Percentiles rank a stretch among this genome's conserved stretches.
These are phyloP conservation scores for Scophthalmus maximus DNA, from an alignment of 2,113 vertebrate species.

Conservation along the genomic window DNA sequence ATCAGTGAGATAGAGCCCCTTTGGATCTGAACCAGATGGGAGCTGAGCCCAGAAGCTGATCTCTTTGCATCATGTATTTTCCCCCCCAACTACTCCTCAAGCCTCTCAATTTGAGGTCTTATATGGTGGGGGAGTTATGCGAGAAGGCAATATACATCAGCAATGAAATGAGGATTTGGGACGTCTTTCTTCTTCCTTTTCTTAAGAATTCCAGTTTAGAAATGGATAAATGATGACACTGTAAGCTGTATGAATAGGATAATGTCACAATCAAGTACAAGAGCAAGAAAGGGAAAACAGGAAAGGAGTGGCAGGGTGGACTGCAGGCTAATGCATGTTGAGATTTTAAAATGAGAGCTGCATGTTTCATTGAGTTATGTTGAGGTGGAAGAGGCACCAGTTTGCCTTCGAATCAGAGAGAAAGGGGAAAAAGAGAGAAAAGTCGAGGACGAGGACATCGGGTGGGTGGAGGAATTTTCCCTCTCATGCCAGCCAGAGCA, in stretches of 20 bases:
- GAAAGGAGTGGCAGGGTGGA: slow-evolving; percentile 6
- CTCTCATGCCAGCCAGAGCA: slow-evolving; percentile 32
- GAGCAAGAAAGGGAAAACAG: slow-evolving; percentile 3
- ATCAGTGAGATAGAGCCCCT: slow-evolving; percentile 47
- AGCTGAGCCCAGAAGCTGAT: slow-evolving; percentile 39
- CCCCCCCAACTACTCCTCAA: slow-evolving; percentile 3
- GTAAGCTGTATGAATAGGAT: slow-evolving; percentile 13
- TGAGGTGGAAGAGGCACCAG: not conserved
- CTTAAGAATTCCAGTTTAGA: slow-evolving; percentile 20
- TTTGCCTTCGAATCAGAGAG: slow-evolving; percentile 8
- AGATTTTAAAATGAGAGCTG: not conserved
- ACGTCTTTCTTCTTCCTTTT: not conserved
- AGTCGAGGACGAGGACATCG: slow-evolving; percentile 23
- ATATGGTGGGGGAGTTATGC: slow-evolving; percentile 4
- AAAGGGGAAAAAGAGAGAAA: slow-evolving; percentile 5
- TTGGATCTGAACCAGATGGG: slow-evolving; percentile 64
- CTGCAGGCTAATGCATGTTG: not conserved
- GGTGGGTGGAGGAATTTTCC: slow-evolving; percentile 44
- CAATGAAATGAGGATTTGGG: slow-evolving; percentile 31
- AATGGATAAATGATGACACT: slow-evolving; percentile 30
- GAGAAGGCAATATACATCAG: slow-evolving; percentile 20
- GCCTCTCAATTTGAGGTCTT: slow-evolving; percentile 28
- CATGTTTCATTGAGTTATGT: slow-evolving; percentile 18
- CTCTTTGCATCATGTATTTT: slow-evolving; percentile 14
- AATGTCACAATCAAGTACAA: slow-evolving; percentile 11